Conservation (phyloP, 2,888 invertebrate species). For the Lasioglossum vierecki region DNA sequence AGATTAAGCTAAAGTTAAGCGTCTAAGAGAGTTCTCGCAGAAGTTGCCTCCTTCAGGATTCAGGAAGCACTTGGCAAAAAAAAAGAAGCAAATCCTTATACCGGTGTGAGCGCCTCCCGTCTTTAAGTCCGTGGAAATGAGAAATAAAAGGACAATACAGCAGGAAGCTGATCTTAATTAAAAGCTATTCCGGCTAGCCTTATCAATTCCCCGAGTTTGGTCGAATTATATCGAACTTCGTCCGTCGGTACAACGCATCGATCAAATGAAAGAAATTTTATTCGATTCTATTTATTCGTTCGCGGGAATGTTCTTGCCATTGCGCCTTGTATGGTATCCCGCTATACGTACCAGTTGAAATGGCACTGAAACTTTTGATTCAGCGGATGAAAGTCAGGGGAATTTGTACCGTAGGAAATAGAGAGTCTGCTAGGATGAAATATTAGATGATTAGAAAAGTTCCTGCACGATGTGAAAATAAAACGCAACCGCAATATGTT, state of each 20-base stretch:
- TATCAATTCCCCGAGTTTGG: constrained; percentile 9
- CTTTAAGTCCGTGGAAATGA: constrained; percentile 31
- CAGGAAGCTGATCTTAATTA: constrained; percentile 59
- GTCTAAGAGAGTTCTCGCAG: constrained; percentile 38
- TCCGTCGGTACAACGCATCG: neutral
- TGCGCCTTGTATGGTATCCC: neutral
- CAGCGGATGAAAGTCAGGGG: neutral
- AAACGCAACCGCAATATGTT: neutral
- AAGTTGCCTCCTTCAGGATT: constrained; percentile 49
- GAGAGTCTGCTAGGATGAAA: neutral
- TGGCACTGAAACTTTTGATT: neutral
- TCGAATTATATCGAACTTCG: constrained; percentile 21
- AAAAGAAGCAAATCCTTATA: constrained; percentile 57
- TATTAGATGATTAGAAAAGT: neutral
- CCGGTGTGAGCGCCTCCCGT: constrained; percentile 26
- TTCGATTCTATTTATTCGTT: neutral
- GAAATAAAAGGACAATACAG: constrained; percentile 50
- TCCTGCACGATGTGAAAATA: neutral
- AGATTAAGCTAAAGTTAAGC: constrained; percentile 62
- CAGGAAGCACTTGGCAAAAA: constrained; percentile 53
- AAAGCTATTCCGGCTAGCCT: constrained; percentile 42
- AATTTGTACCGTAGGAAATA: neutral
- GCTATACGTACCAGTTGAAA: neutral
- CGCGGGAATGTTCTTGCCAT: neutral
- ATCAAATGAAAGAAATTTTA: neutral